Conservation (phyloP, 2,113 vertebrate species). For the Speoplatyrhinus poulsoni region DNA sequence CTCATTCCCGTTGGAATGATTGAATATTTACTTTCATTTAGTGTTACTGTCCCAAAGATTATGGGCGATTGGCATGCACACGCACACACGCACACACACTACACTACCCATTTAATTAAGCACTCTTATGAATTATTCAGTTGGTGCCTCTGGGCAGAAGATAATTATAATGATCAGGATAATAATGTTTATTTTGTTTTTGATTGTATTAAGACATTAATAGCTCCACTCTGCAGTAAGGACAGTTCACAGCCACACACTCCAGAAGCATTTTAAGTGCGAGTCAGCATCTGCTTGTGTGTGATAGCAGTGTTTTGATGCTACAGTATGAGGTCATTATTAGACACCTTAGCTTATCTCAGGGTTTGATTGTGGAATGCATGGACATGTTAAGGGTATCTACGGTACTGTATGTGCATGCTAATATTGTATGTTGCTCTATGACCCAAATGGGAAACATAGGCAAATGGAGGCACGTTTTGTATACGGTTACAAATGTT, state of each 20-base stretch:
- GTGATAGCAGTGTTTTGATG: too few relatives aligned
- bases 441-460: too few relatives aligned
- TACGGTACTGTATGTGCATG: too few relatives aligned
- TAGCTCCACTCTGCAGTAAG: slow-evolving; percentile 67
- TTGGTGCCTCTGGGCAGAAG: slow-evolving; percentile 76
- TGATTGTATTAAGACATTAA: slow-evolving; percentile 82
- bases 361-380: too few relatives aligned
- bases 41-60: slow-evolving; percentile 56
- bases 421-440: too few relatives aligned
- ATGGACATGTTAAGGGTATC: too few relatives aligned
- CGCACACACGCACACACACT: slow-evolving; percentile 34
- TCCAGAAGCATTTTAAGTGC: background rate
- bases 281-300: background rate
- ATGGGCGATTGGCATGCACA: slow-evolving; percentile 33
- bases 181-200: slow-evolving; percentile 83
- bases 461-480: too few relatives aligned
- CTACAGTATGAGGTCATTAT: too few relatives aligned
- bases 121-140: slow-evolving; percentile 79
- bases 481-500: too few relatives aligned
- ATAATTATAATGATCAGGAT: slow-evolving; percentile 82
- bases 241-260: slow-evolving; percentile 55
- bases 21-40: slow-evolving; percentile 64
- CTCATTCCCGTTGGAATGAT: slow-evolving; percentile 41
- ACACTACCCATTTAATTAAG: slow-evolving; percentile 80
- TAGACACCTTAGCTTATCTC: too few relatives aligned